Evolutionary conservation across 2,113 vertebrate species (phyloP), one percentile per base, ranked within the genome.

Genomic region (Aix galericulata): DNA sequence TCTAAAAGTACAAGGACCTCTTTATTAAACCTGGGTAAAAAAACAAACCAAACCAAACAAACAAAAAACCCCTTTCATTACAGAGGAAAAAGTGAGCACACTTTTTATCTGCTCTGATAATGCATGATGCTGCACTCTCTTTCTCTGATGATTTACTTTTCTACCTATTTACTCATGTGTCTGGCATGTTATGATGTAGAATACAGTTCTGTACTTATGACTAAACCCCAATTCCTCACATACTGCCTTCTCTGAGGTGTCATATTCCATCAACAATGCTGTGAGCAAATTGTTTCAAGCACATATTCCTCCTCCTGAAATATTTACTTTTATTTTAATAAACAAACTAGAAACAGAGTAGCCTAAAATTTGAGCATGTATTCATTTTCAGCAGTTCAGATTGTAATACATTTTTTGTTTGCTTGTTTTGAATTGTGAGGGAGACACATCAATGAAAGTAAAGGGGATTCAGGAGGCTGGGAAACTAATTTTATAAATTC

Each of bases 401-500:
- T 93, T 91, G 82, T 94, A 96, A 97, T 83, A 29, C 12, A 7
- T 50, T 50, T 25, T 50, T 50, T 50, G 9, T 48, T 48, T 48
- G 93, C 89, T 63, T n/a, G 40, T 94, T 96, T 95, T 94, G 92
- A 96, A 88, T 95, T 93, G 68, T 95, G 94, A 95, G 90, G 94
- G 86, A 94, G 72, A 75, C 78, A 85, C 88, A 93, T 97, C 91
- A 95, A 77, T 96, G 95, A 95, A 79, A 94, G 94, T 91, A 93
- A 96, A 97, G 96, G 95, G 92, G 83, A 96, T 95, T 92, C 86
- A 95, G 91, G 97, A 97, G 86, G 85, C 89, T 96, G 97, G 95
- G 88, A 97, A 95, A 97, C 97, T 94, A 91, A 91, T 96, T 97
- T 97, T 97, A 94, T 93, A 97, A 96, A 96, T 97, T 80, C 94